Conservation (phyloP, 2,113 vertebrate genomes). For the Psophia crepitans region DNA sequence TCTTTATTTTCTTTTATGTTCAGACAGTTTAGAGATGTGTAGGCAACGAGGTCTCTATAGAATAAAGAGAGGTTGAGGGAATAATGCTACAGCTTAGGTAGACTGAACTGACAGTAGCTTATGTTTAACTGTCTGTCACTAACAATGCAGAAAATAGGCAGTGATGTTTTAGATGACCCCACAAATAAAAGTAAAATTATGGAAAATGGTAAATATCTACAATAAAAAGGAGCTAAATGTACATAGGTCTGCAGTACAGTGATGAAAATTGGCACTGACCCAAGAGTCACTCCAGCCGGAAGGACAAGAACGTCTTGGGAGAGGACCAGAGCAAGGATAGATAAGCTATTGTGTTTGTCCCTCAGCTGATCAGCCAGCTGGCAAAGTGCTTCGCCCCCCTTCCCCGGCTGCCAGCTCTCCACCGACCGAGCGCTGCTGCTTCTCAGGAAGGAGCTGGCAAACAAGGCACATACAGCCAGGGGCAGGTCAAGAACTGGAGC, state of each 20-base stretch:
- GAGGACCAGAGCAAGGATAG: not conserved
- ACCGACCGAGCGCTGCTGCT: not conserved
- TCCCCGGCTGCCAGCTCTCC: not conserved
- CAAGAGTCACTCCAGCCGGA: not conserved
- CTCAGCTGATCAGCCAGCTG: constrained; percentile 43
- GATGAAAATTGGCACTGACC: not conserved
- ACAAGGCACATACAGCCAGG: not conserved
- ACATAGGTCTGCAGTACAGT: not conserved
- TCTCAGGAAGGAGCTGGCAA: not conserved
- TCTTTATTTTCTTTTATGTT: not conserved
- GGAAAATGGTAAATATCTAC: not conserved
- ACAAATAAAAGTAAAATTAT: not conserved
- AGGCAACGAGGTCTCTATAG: not conserved
- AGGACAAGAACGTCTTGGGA: not conserved
- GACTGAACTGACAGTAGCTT: not conserved
- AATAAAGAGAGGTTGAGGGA: not conserved
- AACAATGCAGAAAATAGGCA: not conserved
- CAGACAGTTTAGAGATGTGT: not conserved
- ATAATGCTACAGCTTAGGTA: not conserved
- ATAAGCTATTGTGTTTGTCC: constrained; percentile 9
- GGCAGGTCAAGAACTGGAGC: not conserved
- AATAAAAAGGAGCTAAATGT: not conserved
- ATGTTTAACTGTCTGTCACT: not conserved
- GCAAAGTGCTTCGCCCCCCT: not conserved
- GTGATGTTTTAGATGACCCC: not conserved